phyloP scores from a whole-genome alignment of 1,140 invertebrate genomes.

The Cyrtorhinus lividipennis region DNA sequence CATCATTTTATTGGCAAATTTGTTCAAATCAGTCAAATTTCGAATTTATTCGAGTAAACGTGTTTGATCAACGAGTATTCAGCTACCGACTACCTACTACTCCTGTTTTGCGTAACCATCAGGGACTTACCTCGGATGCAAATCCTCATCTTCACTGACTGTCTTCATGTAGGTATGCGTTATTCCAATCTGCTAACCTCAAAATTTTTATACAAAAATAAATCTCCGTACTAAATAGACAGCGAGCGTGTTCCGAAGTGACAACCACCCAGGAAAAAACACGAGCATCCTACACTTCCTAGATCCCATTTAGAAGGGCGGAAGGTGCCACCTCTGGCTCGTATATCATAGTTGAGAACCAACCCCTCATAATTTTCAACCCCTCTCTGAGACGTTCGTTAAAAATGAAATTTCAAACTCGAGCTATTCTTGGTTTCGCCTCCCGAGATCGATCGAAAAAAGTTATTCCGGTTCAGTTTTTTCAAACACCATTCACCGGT shows the following conservation, averaged over 20 bases:
- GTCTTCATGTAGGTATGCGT: no score
- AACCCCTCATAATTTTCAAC: background rate
- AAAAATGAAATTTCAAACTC: slow-evolving; percentile 9
- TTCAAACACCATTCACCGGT: background rate
- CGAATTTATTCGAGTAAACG: no score
- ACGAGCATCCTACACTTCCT: background rate
- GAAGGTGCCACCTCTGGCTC: background rate
- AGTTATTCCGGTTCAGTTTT: background rate
- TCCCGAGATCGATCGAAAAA: background rate
- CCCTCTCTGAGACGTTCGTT: background rate
- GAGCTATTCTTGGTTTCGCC: background rate
- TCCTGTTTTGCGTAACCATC: no score
- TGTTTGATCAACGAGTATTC: no score
- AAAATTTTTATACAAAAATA: no score
- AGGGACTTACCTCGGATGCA: no score
- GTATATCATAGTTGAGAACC: background rate
- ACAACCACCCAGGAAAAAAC: background rate
- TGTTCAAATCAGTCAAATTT: no score
- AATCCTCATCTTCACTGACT: no score
- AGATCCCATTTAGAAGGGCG: background rate
- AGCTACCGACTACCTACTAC: no score
- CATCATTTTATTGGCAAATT: no score
- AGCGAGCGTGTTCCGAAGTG: background rate
- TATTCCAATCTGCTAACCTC: no score
- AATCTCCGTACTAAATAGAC: no score